These are phyloP conservation scores for Smittia aterrima DNA, from an alignment of 2,888 invertebrate genomes.

Conservation along the genomic window DNA sequence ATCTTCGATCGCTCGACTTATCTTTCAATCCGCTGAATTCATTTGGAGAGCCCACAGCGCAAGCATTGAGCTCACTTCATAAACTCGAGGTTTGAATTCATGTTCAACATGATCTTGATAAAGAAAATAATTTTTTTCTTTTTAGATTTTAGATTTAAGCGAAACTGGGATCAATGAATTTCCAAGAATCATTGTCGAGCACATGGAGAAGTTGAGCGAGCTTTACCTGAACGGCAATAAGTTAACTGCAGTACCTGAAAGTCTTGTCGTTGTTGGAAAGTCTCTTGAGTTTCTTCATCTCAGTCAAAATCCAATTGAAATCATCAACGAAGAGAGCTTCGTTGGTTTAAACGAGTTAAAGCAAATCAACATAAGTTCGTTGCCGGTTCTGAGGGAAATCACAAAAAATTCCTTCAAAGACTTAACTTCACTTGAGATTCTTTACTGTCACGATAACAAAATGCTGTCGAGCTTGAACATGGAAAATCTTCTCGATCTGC, in stretches of 20 bases:
- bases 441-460: conserved; percentile 58
- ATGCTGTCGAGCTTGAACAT: conserved; percentile 60
- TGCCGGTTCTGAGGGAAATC: conserved; percentile 59
- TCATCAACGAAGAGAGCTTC: conserved; percentile 61
- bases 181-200: conserved; percentile 57
- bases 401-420: conserved; percentile 58
- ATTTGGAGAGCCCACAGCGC: conserved; percentile 60
- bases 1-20: conserved; percentile 60
- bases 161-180: conserved; percentile 61
- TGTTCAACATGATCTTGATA: neutral
- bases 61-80: conserved; percentile 58
- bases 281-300: conserved; percentile 61
- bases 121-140: neutral
- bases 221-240: conserved; percentile 63
- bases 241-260: conserved; percentile 60
- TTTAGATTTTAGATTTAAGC: conserved; percentile 59
- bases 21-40: conserved; percentile 63
- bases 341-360: conserved; percentile 59
- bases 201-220: conserved; percentile 56
- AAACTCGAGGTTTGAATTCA: conserved; percentile 58
- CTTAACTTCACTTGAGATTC: conserved; percentile 50
- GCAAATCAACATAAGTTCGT: conserved; percentile 62
- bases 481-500: conserved; percentile 53
- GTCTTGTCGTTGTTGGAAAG: conserved; percentile 57
- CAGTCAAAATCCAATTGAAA: conserved; percentile 61